Percentiles rank a stretch among this genome's conserved stretches.
phyloP scores from a whole-genome alignment of 2,797 vertebrate species.

The Chlorospingus flavigularis region DNA sequence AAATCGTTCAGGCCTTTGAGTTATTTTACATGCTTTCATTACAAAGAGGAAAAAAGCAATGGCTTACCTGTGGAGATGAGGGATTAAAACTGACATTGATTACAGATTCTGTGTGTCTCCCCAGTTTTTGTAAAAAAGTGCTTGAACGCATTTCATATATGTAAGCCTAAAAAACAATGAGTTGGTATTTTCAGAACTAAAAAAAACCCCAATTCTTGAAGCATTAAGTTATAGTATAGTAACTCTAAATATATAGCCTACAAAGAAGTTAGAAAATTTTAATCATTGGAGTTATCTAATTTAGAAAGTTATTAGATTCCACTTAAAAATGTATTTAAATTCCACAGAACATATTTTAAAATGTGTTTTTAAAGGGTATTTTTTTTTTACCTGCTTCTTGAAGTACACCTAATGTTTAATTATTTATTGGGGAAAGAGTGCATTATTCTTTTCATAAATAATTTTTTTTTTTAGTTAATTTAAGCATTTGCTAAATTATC shows the following conservation, averaged over 20 bases:
- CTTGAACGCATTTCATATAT: slow-evolving; percentile 84
- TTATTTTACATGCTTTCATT: background rate
- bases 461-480: background rate
- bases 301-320: background rate
- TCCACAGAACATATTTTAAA: background rate
- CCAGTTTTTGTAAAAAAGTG: slow-evolving; percentile 81
- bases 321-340: background rate
- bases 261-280: background rate
- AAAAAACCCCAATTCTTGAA: background rate
- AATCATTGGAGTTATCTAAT: background rate
- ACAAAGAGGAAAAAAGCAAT: background rate
- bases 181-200: background rate
- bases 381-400: background rate
- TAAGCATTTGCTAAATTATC: background rate
- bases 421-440: background rate
- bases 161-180: slow-evolving; percentile 67
- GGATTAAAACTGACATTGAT: slow-evolving; percentile 85
- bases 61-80: slow-evolving; percentile 81
- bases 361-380: background rate
- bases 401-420: background rate
- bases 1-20: background rate
- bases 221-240: background rate
- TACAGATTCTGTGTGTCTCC: slow-evolving; percentile 82
- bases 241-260: background rate
- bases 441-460: background rate